These are phyloP conservation scores for Parazoanthus darwini DNA, from an alignment of 92 coral and sea anemone genomes.

Conservation along the genomic window DNA sequence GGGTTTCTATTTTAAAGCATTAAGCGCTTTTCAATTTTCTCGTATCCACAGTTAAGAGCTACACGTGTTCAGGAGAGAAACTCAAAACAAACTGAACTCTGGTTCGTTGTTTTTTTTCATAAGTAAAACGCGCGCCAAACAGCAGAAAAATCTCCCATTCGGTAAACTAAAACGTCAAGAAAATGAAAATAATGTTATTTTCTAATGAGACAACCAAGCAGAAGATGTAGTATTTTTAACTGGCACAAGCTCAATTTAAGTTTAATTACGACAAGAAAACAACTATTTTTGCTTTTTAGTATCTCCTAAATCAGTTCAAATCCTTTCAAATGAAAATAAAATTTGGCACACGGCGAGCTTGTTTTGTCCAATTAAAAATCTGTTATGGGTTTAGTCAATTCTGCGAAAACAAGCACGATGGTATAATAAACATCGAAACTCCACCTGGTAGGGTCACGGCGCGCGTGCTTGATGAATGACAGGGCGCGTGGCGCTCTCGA, in stretches of 20 bases:
- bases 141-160: neutral
- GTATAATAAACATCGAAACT: constrained; percentile 55
- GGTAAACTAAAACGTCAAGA: constrained; percentile 8
- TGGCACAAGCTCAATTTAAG: constrained; percentile 21
- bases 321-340: constrained; percentile 39
- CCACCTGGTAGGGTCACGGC: constrained; percentile 72
- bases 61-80: constrained; percentile 14
- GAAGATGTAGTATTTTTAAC: neutral
- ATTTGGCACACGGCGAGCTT: constrained; percentile 61
- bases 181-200: neutral
- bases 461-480: constrained; percentile 58
- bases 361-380: constrained; percentile 70
- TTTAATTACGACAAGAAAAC: constrained; percentile 14
- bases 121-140: neutral
- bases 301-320: constrained; percentile 31
- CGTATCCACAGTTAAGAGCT: neutral
- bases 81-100: neutral
- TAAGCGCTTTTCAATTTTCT: neutral
- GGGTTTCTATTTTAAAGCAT: neutral
- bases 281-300: constrained; percentile 14
- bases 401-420: constrained; percentile 50
- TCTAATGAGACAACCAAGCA: neutral
- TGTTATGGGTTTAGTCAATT: constrained; percentile 60
- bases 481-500: constrained; percentile 74
- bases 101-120: neutral